Evolutionary conservation across 2,797 vertebrate genomes (phyloP).

Genomic region (Micrastur ruficollis): DNA sequence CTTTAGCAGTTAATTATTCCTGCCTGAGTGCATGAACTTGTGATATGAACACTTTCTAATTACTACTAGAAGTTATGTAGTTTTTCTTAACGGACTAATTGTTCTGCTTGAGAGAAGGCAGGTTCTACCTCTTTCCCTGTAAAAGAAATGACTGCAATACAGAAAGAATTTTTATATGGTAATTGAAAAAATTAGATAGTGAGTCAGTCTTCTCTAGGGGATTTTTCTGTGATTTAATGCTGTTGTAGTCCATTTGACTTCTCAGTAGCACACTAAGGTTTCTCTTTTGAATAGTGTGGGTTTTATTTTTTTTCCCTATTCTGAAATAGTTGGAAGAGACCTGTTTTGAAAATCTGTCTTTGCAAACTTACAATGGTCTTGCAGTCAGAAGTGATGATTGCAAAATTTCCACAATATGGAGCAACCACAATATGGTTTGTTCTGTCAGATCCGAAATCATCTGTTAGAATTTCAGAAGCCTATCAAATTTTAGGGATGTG

Average conservation of each 20-base stretch:
- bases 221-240: neutral
- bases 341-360: neutral
- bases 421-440: neutral
- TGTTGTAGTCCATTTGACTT: neutral
- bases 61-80: neutral
- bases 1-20: neutral
- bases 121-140: neutral
- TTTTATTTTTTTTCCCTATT: neutral
- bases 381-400: neutral
- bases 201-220: neutral
- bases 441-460: neutral
- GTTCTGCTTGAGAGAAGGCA: neutral
- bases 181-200: neutral
- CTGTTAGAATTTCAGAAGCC: neutral
- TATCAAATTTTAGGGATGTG: neutral
- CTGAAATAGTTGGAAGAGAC: neutral
- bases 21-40: neutral
- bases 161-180: neutral
- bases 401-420: neutral
- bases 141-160: neutral
- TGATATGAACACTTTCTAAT: neutral
- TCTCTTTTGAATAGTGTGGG: neutral
- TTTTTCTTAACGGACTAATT: neutral
- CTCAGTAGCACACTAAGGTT: neutral
- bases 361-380: neutral